These are phyloP conservation scores for Wiebesia pumilae DNA, from an alignment of 1,140 invertebrate species.

Conservation along the genomic window DNA sequence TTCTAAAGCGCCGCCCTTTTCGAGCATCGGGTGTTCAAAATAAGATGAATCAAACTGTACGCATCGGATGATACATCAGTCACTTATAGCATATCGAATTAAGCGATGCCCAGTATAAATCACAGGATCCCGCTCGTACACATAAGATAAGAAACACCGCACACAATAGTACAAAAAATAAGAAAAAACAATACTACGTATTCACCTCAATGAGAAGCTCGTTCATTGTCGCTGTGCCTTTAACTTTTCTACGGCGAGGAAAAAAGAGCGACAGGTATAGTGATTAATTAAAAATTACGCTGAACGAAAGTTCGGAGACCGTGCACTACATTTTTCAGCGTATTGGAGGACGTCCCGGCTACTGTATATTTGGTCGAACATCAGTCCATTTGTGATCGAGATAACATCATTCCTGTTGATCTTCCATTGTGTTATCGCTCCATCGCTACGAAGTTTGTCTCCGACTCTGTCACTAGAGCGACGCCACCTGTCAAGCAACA, in stretches of 20 bases:
- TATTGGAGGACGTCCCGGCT: not conserved
- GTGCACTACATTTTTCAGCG: constrained; percentile 5
- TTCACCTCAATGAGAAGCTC: constrained; percentile 28
- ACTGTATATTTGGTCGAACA: not conserved
- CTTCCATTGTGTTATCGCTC: not conserved
- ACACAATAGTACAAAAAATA: not conserved
- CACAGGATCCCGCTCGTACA: not conserved
- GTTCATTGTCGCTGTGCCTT: not conserved
- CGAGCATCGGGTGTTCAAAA: not conserved
- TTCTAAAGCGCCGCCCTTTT: not conserved
- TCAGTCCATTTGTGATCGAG: not conserved
- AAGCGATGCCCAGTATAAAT: too few relatives aligned
- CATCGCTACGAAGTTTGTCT: not conserved
- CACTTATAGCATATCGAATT: too few relatives aligned
- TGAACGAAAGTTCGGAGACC: not conserved
- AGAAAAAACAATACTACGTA: constrained; percentile 18
- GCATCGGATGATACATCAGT: too few relatives aligned
- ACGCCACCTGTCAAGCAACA: not conserved
- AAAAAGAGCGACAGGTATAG: not conserved
- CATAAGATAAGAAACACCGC: not conserved
- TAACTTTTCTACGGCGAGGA: not conserved
- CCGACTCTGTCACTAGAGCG: not conserved
- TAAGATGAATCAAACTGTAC: not conserved
- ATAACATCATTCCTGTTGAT: constrained; percentile 17
- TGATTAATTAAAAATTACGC: not conserved